Evolutionary conservation across 2,113 vertebrate genomes (phyloP).

Genomic region (Isurus oxyrinchus): DNA sequence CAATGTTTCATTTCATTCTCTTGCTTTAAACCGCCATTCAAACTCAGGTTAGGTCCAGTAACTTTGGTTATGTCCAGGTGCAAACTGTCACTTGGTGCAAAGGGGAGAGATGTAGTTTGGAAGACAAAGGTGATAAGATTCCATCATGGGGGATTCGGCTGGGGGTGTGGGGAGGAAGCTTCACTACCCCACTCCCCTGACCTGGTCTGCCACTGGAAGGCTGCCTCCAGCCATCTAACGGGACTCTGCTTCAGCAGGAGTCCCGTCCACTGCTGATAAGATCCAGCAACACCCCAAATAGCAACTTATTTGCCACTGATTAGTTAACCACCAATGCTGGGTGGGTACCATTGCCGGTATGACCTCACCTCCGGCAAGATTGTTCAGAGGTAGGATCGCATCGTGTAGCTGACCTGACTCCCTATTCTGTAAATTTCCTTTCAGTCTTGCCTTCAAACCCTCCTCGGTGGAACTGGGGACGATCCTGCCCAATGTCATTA

Average conservation of each 20-base stretch:
- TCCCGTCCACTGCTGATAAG: too few relatives aligned
- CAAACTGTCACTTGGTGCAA: not conserved
- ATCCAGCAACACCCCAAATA: not conserved
- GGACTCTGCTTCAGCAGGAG: not conserved
- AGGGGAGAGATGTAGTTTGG: not conserved
- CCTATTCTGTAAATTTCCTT: too few relatives aligned
- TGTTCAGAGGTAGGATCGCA: too few relatives aligned
- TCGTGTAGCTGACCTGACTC: not conserved
- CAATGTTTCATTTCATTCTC: not conserved
- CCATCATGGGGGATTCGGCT: not conserved
- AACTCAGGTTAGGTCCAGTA: not conserved
- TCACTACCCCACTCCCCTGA: not conserved
- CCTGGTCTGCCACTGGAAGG: not conserved
- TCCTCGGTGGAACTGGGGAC: too few relatives aligned
- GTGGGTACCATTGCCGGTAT: too few relatives aligned
- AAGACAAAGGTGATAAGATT: not conserved
- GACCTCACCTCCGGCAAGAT: too few relatives aligned
- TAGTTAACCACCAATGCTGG: not conserved
- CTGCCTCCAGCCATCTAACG: not conserved
- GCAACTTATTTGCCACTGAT: not conserved
- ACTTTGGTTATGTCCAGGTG: not conserved
- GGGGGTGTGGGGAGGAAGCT: too few relatives aligned
- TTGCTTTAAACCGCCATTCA: not conserved
- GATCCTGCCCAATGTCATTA: not conserved
- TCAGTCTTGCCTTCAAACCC: too few relatives aligned